Evolutionary conservation across 2,888 invertebrate species (phyloP), one percentile per base, ranked within the genome.

Genomic region (Cantharis rufa): DNA sequence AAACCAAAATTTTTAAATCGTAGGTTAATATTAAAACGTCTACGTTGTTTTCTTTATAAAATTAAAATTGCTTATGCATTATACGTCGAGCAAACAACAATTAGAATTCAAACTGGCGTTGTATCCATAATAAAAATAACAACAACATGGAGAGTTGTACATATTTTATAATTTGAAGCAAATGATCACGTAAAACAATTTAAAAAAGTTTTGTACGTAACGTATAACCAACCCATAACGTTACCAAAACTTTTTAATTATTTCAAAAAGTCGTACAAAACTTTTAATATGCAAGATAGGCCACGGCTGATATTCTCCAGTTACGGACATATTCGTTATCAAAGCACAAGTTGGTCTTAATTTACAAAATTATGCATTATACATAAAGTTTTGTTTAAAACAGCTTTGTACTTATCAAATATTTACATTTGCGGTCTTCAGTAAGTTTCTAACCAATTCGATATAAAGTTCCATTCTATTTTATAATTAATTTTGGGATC

Each of bases 321-420:
- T 63, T 63, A 63, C 63, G 63, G 63, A 63, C 63, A 63, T 63
- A 18, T 16, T 63, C 64, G 16, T 66, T 66, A 66, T 66, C 64
- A 66, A 66, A 66, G 64, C 64, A 21, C 64, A 66, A 66, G 64
- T 66, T 66, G 64, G 64, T 66, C 64, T 66, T 66, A 66, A 66
- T 66, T 66, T 66, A 66, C 64, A 66, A 66, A 66, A 66, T 66
- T 66, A 66, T 66, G 10, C 64, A 66, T 66, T 15, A 66, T 66
- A 66, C 64, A 24, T 66, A 66, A 66, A 66, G 64, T 66, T 66
- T 66, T 66, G 64, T 66, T 66, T 66, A 66, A 66, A 66, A 66
- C 64, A 66, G 64, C 64, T 66, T 66, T 66, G 64, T 66, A 21
- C 64, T 66, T 66, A 66, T 66, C 64, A 66, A 66, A 66, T 66